These are phyloP conservation scores for Sterrhoptilus dennistouni DNA, from an alignment of 2,113 vertebrate species.

Conservation along the genomic window DNA sequence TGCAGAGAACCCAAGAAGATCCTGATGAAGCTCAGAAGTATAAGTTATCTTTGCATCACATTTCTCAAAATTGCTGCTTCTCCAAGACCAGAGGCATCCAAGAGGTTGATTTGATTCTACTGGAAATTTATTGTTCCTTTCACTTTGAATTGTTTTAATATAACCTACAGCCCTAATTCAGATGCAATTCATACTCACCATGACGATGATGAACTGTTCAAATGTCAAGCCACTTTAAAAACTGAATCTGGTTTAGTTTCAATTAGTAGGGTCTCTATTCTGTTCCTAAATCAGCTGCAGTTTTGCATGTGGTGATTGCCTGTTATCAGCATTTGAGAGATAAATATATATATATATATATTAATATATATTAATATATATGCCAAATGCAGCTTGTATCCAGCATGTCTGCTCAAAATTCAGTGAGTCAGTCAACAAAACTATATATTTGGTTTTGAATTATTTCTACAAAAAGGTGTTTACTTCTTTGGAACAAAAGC, in stretches of 20 bases:
- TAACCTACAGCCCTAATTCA: not conserved
- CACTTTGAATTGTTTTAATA: not conserved
- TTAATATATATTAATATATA: not conserved
- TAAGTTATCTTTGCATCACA: not conserved
- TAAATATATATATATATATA: not conserved
- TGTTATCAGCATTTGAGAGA: not conserved
- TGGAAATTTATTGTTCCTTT: not conserved
- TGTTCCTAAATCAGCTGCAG: not conserved
- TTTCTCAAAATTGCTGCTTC: not conserved
- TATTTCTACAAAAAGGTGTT: not conserved
- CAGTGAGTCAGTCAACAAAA: not conserved
- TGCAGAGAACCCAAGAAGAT: not conserved
- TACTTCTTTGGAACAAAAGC: not conserved
- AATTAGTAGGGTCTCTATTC: not conserved
- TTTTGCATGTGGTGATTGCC: not conserved
- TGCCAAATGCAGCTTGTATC: not conserved
- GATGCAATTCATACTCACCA: not conserved
- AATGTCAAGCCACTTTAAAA: not conserved
- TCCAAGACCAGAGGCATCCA: not conserved
- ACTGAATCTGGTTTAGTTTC: not conserved
- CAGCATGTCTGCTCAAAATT: not conserved
- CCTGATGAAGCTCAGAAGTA: not conserved
- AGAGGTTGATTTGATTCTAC: not conserved
- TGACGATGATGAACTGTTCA: not conserved
- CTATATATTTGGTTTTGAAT: not conserved